These are phyloP conservation scores for Athrips mouffetella DNA, from an alignment of 2,888 invertebrate genomes.

Conservation along the genomic window DNA sequence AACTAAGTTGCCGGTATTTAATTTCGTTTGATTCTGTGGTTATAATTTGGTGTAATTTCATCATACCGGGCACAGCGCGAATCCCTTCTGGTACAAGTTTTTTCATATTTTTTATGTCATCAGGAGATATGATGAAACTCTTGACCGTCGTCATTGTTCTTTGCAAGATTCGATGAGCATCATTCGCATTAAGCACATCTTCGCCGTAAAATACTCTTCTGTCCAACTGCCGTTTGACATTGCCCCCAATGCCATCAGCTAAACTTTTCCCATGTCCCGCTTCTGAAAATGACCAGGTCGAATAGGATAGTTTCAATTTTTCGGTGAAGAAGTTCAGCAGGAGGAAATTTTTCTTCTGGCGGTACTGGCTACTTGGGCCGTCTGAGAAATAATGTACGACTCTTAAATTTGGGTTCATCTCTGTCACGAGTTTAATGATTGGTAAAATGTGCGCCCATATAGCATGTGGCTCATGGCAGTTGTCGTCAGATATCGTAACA, in stretches of 20 bases:
- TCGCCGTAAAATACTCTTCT: constrained; percentile 25
- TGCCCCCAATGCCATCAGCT: constrained; percentile 30
- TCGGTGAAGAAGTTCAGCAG: constrained; percentile 22
- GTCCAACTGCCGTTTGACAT: constrained; percentile 29
- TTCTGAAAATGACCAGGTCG: constrained; percentile 31
- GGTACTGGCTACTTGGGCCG: constrained; percentile 29
- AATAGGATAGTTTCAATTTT: constrained; percentile 21
- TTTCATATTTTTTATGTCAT: constrained; percentile 15
- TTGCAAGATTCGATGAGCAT: constrained; percentile 19
- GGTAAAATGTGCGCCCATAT: constrained; percentile 27
- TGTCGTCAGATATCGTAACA: constrained; percentile 23
- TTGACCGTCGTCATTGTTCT: constrained; percentile 4
- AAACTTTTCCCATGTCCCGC: constrained; percentile 29
- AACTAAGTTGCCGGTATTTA: neutral
- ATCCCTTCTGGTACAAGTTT: constrained; percentile 9
- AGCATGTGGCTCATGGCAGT: constrained; percentile 24
- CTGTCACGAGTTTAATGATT: constrained; percentile 22
- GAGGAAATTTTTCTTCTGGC: constrained; percentile 31
- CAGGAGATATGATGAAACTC: neutral
- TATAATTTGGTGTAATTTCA: constrained; percentile 20
- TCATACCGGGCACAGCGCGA: constrained; percentile 16
- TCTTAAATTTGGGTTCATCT: constrained; percentile 17
- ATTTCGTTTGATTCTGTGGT: neutral
- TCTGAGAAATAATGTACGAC: constrained; percentile 31
- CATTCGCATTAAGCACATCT: constrained; percentile 25